Evolutionary conservation across 2,113 vertebrate species (phyloP), one percentile per base, ranked within the genome.

Genomic region (Centrocercus urophasianus): DNA sequence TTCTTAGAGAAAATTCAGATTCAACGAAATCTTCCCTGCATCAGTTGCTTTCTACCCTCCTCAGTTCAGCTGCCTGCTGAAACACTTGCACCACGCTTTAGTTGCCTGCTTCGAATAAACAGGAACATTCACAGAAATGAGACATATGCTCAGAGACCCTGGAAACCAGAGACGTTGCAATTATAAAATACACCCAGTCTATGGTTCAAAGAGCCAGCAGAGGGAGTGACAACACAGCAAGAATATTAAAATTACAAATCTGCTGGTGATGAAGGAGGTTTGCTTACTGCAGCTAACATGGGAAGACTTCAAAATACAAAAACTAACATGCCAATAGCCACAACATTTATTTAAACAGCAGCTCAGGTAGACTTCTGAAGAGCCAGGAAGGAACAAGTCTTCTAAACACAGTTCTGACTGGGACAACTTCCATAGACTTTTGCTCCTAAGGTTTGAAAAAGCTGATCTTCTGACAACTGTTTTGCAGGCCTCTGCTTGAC

Each of bases 171-270:
- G 66, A 34, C 43, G 8, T 0, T 8, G 60, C 19, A 21, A 69
- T 32, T 0, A 3, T 16, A 48, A 57, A 34, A 16, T 13, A 0
- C 18, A n/a, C 21, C 32, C 36, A 28, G 38, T 19, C 15, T 9
- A 0, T 1, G 30, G 61, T 70, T 48, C 5, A 3, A 1, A 1
- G 8, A 32, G 77, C 57, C 73, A 1, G 87, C 85, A 89, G 89
- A 52, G 90, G 81, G 84, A 59, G 78, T 22, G 6, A 52, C 71
- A 88, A 27, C 74, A 48, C 54, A 15, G 28, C 54, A 17, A 80
- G 32, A 66, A 59, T 8, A 61, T 6, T 5, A 18, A 30, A n/a
- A 48, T 10, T 0, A 40, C 25, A 19, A 30, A 34, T 22, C 7
- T 0, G 2, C 0, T 8, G 2, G 13, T 25, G 14, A 48, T 30